These are phyloP conservation scores for Petaurus breviceps DNA, from an alignment of 2,113 vertebrate species.

Conservation along the genomic window DNA sequence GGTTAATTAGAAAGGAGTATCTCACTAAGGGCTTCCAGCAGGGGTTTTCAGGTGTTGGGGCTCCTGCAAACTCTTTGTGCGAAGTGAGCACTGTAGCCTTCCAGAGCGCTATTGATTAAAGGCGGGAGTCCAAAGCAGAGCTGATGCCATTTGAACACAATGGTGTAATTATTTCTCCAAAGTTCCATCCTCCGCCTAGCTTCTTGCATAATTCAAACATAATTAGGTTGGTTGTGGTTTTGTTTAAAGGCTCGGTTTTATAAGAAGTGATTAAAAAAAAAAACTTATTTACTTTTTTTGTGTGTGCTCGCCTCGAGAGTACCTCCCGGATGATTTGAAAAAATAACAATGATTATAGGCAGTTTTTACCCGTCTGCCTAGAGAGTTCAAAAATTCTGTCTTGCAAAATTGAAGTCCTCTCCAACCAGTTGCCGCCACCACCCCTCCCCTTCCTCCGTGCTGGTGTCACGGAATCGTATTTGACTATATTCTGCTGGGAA, in stretches of 20 bases:
- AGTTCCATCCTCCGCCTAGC: constrained; percentile 23
- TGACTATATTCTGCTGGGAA: not conserved
- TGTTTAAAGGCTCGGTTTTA: constrained; percentile 60
- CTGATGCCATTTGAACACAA: constrained; percentile 20
- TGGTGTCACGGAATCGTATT: not conserved
- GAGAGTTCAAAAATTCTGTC: constrained; percentile 47
- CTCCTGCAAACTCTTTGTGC: not conserved
- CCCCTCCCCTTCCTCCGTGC: not conserved
- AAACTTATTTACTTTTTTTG: constrained; percentile 61
- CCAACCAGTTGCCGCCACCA: not conserved
- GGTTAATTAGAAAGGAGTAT: constrained; percentile 81
- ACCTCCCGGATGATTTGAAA: constrained; percentile 19
- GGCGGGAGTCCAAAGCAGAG: not conserved
- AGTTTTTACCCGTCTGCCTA: constrained; percentile 8
- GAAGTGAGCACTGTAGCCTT: not conserved
- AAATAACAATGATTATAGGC: constrained; percentile 50
- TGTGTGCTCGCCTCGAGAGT: not conserved
- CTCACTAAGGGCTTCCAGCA: constrained; percentile 74
- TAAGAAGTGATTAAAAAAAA: not conserved
- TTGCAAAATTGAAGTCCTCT: not conserved
- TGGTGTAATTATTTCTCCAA: constrained; percentile 61
- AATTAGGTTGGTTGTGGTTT: constrained; percentile 58
- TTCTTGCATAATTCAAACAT: constrained; percentile 68
- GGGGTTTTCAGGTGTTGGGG: constrained; percentile 78
- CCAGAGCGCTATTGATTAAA: not conserved